Evolutionary conservation across 30 jellyfish, hydroid and myxozoan species (phyloP), one percentile per base, ranked within the genome.

Genomic region (Turritopsis dohrnii): DNA sequence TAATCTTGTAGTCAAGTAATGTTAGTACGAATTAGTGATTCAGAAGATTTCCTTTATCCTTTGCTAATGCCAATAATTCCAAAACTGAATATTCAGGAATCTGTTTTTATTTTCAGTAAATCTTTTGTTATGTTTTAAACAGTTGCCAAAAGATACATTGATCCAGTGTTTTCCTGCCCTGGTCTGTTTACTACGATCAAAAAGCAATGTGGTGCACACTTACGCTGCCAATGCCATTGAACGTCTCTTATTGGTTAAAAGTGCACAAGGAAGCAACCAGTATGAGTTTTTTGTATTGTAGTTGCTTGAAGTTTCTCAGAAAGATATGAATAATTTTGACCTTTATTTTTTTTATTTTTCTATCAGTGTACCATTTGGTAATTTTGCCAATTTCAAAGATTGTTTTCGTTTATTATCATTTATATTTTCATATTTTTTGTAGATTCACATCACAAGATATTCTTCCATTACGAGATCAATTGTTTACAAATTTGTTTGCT

Each of bases 201-300:
- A 92, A 66, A 92, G 94, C 66, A 90, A 90, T 41, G 98, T 92
- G 27, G 98, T 92, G 28, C 98, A 92, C 80, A 87, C 95, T 29
- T 92, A 92, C 72, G 98, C 98, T 71, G 98, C 98, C 21, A 81
- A 79, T 87, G 93, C 94, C 5, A 28, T 92, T 3, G 98, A 92
- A 52, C 80, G 93, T 29, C 73, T 92, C 26, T 66, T 92, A 80
- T 84, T 90, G 29, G 87, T 92, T 85, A 89, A 88, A 18, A 77
- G 84, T 66, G 88, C 93, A 8, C 90, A 91, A 0, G 96, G 96
- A 52, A 92, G 94, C 52, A 87, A 88, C 52, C 89, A 84, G 98
- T 92, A 88, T 52, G 95, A 41, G 5, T 19, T 41, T 41, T 41
- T 13, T 41, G 8, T 23, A 76, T 28, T 41, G 60, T 28, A 28